A percentile compares a stretch with the other conserved stretches of the same genome.
Evolutionary conservation across 1,140 invertebrate species (phyloP).

Genomic region (Ceratosolen solmsi): DNA sequence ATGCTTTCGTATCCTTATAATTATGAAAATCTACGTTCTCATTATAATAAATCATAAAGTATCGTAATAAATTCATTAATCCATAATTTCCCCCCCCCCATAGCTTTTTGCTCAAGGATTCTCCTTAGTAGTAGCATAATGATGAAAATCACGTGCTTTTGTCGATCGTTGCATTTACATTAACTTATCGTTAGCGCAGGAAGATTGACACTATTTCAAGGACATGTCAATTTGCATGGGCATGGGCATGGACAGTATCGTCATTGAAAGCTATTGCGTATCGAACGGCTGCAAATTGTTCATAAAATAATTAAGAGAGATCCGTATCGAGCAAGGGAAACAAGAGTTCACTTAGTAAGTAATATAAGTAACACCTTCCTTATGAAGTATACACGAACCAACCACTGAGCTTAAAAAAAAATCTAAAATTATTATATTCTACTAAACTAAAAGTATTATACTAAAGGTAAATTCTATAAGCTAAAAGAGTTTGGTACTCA

Average conservation of each 20-base stretch:
- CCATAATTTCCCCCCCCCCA: conserved; percentile 31
- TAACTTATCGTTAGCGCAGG: conserved; percentile 56
- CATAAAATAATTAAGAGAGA: conserved; percentile 64
- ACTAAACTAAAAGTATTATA: no score
- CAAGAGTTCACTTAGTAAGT: conserved; percentile 21
- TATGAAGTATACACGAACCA: not conserved
- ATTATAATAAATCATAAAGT: not conserved
- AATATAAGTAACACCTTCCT: conserved; percentile 9
- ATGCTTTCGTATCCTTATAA: not conserved
- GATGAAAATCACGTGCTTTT: conserved; percentile 18
- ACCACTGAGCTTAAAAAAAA: no score
- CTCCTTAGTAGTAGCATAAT: not conserved
- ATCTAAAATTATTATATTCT: no score
- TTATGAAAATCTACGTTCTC: not conserved
- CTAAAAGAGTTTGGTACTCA: no score
- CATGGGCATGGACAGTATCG: not conserved
- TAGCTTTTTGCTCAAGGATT: no score
- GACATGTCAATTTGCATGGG: no score
- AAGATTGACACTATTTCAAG: conserved; percentile 38
- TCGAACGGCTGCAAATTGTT: conserved; percentile 54
- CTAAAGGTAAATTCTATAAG: no score
- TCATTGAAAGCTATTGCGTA: conserved; percentile 1
- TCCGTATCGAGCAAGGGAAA: conserved; percentile 11
- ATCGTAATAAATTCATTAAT: conserved; percentile 39
- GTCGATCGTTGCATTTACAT: conserved; percentile 49